Evolutionary conservation across 2,113 vertebrate species (phyloP), one percentile per base, ranked within the genome.

Genomic region (Otus sunia): DNA sequence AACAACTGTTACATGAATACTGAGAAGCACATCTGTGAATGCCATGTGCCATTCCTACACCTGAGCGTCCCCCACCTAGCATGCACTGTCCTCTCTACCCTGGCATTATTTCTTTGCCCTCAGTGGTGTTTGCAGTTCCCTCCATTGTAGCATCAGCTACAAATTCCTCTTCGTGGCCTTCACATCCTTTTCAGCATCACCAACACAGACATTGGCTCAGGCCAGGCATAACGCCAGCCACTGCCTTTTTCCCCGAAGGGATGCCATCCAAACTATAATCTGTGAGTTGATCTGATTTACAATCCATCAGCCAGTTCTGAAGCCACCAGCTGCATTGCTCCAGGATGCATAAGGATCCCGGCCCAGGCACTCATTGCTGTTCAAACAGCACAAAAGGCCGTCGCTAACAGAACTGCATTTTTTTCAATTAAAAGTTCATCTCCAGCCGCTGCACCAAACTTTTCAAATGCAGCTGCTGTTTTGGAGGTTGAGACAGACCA

Each of bases 141-240:
- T 43, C 47, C 43, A 29, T 3, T 55, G 52, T 20, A 55, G 11
- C 36, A 52, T 19, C 43, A 81, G 7, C 66, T 67, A 74, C 2
- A 2, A 86, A 89, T 71, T 89, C 60, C 52, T 67, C 60, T 4
- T 1, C 26, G 19, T 3, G 19, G n/a, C 52, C 30, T 87, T 81
- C 73, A 12, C 0, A 0, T 41, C 52, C 50, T 81, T 43, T 85
- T 92, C 73, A 89, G n/a, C 47, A 56, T 56, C 64, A 75, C 11
- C 13, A 68, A n/a, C 1, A 1, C 39, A 63, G 68, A 63, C 3
- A 3, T 2, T n/a, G 64, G 29, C 60, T 77, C 26, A 69, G 37
- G 41, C 12, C 26, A 67, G 45, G 52, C 8, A 0, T 62, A 77
- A 71, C 0, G 1, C 53, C 72, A 80, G 53, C 8, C 43, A 16